These are phyloP conservation scores for Cliona cf. orientalis DNA, from an alignment of 37 sponge, comb jelly and placozoan genomes.

Conservation along the genomic window DNA sequence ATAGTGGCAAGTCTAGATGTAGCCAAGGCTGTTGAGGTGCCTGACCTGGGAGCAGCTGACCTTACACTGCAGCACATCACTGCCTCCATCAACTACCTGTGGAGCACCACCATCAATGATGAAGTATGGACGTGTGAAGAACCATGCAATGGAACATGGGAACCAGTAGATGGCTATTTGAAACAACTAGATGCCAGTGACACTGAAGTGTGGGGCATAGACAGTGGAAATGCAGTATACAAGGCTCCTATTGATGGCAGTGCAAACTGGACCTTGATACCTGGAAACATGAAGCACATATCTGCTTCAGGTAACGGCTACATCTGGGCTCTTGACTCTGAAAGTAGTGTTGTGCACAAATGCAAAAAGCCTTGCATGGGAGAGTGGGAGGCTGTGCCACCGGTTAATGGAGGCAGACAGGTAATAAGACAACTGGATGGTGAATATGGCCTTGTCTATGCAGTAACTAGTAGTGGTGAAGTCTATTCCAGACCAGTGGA, in stretches of 20 bases:
- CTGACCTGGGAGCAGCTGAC: no score
- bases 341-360: slow-evolving; percentile 47
- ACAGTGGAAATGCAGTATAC: not conserved
- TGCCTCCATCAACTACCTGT: slow-evolving; percentile 59
- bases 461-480: no score
- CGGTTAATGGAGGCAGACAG: no score
- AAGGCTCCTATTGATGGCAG: slow-evolving; percentile 55
- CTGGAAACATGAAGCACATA: slow-evolving; percentile 53
- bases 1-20: no score
- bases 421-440: no score
- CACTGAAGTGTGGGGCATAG: slow-evolving; percentile 62
- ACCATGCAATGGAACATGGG: slow-evolving; percentile 49
- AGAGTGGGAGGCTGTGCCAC: no score
- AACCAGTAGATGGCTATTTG: slow-evolving; percentile 16
- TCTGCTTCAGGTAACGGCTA: slow-evolving; percentile 82
- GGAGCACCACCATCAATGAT: slow-evolving; percentile 46
- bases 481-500: no score
- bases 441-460: no score
- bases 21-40: no score
- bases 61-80: slow-evolving; percentile 57
- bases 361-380: slow-evolving; percentile 78
- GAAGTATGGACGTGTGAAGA: slow-evolving; percentile 39
- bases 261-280: slow-evolving; percentile 38
- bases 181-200: slow-evolving; percentile 63
- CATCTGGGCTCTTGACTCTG: slow-evolving; percentile 62